These are phyloP conservation scores for Drosophila atripex DNA, from an alignment of 2,888 invertebrate genomes.

Conservation along the genomic window DNA sequence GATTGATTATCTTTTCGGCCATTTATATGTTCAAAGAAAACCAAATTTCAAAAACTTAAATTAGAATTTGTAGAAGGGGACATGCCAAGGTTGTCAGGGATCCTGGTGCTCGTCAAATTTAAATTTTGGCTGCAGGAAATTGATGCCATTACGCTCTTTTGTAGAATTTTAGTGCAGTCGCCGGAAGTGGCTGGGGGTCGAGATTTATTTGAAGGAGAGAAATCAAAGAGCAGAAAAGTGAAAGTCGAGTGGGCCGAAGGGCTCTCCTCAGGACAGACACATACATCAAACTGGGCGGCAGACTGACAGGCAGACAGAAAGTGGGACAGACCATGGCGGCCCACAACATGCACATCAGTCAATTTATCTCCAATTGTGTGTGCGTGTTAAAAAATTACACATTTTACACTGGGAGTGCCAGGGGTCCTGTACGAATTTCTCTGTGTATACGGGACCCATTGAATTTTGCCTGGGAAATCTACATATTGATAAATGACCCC, in stretches of 20 bases:
- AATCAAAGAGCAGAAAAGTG: slow-evolving; percentile 52
- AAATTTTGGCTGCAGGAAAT: slow-evolving; percentile 70
- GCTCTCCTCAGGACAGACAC: slow-evolving; percentile 57
- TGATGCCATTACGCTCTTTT: slow-evolving; percentile 72
- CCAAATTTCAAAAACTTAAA: slow-evolving; percentile 39
- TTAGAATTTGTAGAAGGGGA: slow-evolving; percentile 13
- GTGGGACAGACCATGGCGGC: slow-evolving; percentile 45
- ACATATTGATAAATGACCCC: slow-evolving; percentile 75
- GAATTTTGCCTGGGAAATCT: slow-evolving; percentile 67
- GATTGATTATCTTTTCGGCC: too few species aligned
- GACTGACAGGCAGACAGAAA: slow-evolving; percentile 12
- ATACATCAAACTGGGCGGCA: slow-evolving; percentile 63
- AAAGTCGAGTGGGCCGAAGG: slow-evolving; percentile 44
- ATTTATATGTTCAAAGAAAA: neutral
- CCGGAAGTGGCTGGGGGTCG: slow-evolving; percentile 58
- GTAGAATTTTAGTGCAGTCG: slow-evolving; percentile 39
- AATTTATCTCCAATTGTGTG: slow-evolving; percentile 63
- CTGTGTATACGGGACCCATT: slow-evolving; percentile 50
- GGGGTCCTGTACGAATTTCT: slow-evolving; percentile 5
- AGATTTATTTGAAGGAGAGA: slow-evolving; percentile 59
- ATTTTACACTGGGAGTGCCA: slow-evolving; percentile 40
- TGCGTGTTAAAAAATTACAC: slow-evolving; percentile 52
- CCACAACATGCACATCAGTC: slow-evolving; percentile 68
- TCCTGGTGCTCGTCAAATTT: slow-evolving; percentile 52
- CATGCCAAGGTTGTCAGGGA: slow-evolving; percentile 43